phyloP scores from a whole-genome alignment of 1,140 invertebrate genomes.

The Tribolium castaneum region DNA sequence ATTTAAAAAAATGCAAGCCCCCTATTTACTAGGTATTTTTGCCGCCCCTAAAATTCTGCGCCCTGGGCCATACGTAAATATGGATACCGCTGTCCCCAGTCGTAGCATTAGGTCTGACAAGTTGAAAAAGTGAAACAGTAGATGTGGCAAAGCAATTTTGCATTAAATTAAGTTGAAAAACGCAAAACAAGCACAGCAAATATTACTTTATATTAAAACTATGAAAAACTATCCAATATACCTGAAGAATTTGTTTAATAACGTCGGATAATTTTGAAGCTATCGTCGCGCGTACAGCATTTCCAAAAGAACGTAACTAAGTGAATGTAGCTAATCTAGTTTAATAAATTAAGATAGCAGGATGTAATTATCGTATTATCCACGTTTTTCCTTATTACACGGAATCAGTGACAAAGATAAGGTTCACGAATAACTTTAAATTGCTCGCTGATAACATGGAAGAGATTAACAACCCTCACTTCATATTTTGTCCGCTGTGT shows the following conservation, averaged over 20 bases:
- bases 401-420: constrained; percentile 17
- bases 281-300: neutral
- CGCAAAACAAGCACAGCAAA: neutral
- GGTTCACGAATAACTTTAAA: constrained; percentile 12
- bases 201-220: neutral
- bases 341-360: constrained; percentile 29
- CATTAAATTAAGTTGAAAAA: neutral
- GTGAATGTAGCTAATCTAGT: constrained; percentile 4
- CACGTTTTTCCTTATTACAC: constrained; percentile 23
- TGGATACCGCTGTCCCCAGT: too few relatives aligned
- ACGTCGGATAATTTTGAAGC: neutral
- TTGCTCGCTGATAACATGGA: constrained; percentile 2
- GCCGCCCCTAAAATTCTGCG: too few relatives aligned
- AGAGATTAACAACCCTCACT: constrained; percentile 3
- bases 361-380: constrained; percentile 21
- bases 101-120: too few relatives aligned
- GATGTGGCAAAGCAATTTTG: too few relatives aligned
- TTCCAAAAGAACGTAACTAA: neutral
- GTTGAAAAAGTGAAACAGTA: too few relatives aligned
- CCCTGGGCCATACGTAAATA: too few relatives aligned
- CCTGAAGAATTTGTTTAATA: neutral
- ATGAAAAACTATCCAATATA: neutral
- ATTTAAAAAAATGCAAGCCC: too few relatives aligned
- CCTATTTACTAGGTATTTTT: too few relatives aligned
- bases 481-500: constrained; percentile 1